These are phyloP conservation scores for Epiblema foenella DNA, from an alignment of 2,888 invertebrate genomes.

Conservation along the genomic window DNA sequence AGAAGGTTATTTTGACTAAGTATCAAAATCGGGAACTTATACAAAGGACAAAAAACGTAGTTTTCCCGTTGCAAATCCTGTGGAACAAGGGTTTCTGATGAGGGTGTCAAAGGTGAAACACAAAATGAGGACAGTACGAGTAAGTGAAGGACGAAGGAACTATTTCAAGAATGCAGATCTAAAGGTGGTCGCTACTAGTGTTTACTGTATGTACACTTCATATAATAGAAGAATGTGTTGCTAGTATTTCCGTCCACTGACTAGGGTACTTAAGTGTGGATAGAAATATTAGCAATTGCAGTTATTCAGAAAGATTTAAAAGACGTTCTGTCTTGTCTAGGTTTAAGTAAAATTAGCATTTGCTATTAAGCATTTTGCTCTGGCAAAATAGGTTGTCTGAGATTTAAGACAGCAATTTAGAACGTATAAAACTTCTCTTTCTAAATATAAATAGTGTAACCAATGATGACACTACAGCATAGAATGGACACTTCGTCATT, in stretches of 20 bases:
- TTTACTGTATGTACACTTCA: constrained; percentile 36
- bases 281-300: constrained; percentile 25
- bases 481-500: not conserved
- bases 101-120: constrained; percentile 37
- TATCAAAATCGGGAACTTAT: not conserved
- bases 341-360: not conserved
- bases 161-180: constrained; percentile 41
- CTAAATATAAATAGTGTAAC: constrained; percentile 5
- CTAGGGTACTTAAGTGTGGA: not conserved
- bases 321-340: constrained; percentile 3
- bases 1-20: not conserved
- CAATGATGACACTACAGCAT: constrained; percentile 8
- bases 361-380: too few species aligned
- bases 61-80: constrained; percentile 32
- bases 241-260: constrained; percentile 20
- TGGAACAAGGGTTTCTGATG: constrained; percentile 28
- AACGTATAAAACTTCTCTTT: constrained; percentile 4
- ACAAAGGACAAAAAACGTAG: not conserved
- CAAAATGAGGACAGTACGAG: constrained; percentile 39
- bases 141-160: constrained; percentile 33
- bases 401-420: not conserved
- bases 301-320: not conserved
- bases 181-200: constrained; percentile 39
- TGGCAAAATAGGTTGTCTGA: not conserved
- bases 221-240: constrained; percentile 10